Evolutionary conservation across 2,888 invertebrate species (phyloP).

Genomic region (Drosophila prolongata): DNA sequence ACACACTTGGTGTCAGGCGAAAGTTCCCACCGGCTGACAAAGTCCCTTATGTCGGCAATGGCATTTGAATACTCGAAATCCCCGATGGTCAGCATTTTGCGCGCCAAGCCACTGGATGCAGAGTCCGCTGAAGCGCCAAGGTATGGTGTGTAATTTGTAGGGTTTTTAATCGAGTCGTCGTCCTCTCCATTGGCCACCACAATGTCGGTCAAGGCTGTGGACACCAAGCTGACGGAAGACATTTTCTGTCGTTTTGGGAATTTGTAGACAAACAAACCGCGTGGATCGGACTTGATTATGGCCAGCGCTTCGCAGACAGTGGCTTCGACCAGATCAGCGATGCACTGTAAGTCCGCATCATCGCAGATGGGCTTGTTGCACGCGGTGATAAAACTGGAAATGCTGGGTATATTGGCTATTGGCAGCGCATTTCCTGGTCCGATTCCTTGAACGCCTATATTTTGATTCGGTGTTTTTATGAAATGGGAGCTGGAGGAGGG

Average conservation of each 20-base stretch:
- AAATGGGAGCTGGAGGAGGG: background rate
- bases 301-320: slow-evolving; percentile 60
- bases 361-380: slow-evolving; percentile 56
- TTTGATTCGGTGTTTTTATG: background rate
- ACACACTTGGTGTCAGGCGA: slow-evolving; percentile 78
- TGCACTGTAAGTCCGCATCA: slow-evolving; percentile 57
- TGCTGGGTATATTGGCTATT: background rate
- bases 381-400: slow-evolving; percentile 14
- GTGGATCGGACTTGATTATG: slow-evolving; percentile 63
- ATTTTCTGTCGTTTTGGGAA: slow-evolving; percentile 31
- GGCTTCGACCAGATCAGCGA: slow-evolving; percentile 47
- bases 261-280: slow-evolving; percentile 68
- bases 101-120: slow-evolving; percentile 18
- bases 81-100: slow-evolving; percentile 54
- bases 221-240: background rate
- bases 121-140: background rate
- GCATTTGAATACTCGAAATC: slow-evolving; percentile 62
- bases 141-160: background rate
- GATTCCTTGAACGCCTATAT: too few relatives aligned
- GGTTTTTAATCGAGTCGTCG: background rate
- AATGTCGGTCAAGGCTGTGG: background rate
- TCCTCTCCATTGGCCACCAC: background rate
- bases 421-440: background rate
- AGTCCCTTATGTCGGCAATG: slow-evolving; percentile 68
- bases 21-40: slow-evolving; percentile 72